phyloP scores from a whole-genome alignment of 2,888 invertebrate genomes.

The Syrista parreyssii region DNA sequence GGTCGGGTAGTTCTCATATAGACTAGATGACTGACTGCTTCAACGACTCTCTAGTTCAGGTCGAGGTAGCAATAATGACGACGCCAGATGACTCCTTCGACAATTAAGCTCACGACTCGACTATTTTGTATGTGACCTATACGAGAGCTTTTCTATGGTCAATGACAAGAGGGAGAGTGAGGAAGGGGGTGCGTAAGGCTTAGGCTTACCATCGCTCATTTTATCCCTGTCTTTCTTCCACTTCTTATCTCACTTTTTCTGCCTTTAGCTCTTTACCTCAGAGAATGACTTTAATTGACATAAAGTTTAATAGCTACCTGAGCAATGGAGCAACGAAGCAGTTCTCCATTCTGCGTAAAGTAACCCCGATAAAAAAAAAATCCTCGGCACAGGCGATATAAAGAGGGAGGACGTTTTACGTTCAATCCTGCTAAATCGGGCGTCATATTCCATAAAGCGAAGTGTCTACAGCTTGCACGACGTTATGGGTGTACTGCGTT shows the following conservation, averaged over 20 bases:
- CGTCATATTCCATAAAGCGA: conserved; percentile 39
- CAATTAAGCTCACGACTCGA: background rate
- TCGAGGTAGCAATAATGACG: background rate
- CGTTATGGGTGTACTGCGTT: too few relatives aligned
- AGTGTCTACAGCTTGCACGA: background rate
- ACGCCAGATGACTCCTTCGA: background rate
- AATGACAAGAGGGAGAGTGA: background rate
- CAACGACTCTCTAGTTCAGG: background rate
- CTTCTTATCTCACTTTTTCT: background rate
- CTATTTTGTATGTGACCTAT: background rate
- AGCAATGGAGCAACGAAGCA: background rate
- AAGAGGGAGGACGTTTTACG: conserved; percentile 27
- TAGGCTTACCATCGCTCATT: background rate
- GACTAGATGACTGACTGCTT: background rate
- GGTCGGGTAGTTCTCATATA: conserved; percentile 10
- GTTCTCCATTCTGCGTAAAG: background rate
- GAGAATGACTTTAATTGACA: background rate
- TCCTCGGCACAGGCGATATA: conserved; percentile 28
- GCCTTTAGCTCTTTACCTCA: background rate
- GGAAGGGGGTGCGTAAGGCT: background rate
- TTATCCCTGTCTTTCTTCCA: background rate
- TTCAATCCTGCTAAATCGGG: conserved; percentile 35
- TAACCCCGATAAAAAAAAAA: conserved; percentile 30
- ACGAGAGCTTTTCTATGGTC: background rate
- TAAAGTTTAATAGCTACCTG: background rate